Percentiles rank a stretch among this genome's conserved stretches.
These are phyloP conservation scores for Micropterix aruncella DNA, from an alignment of 2,888 invertebrate genomes.

Conservation along the genomic window DNA sequence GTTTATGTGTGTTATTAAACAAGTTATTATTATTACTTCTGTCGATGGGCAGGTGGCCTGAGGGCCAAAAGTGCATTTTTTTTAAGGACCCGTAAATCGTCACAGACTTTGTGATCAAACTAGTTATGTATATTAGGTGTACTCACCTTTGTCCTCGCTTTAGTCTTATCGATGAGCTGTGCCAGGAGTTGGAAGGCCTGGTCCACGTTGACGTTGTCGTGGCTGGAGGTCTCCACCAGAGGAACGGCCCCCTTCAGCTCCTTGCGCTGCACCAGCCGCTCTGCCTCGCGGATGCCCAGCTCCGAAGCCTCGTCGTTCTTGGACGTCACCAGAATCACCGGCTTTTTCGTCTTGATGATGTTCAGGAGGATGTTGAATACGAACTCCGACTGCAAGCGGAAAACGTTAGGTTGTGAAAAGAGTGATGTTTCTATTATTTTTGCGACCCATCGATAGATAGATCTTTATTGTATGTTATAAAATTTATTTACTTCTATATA, in stretches of 20 bases:
- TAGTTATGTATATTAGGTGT: too few relatives aligned
- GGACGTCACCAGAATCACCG: slow-evolving; percentile 85
- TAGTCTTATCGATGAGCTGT: slow-evolving; percentile 84
- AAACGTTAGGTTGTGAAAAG: slow-evolving; percentile 1
- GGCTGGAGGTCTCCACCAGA: slow-evolving; percentile 88
- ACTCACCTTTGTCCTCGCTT: slow-evolving; percentile 49
- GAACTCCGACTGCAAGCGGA: slow-evolving; percentile 44
- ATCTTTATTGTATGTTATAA: too few relatives aligned
- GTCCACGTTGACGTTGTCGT: slow-evolving; percentile 93
- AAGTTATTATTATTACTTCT: too few relatives aligned
- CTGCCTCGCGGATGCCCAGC: slow-evolving; percentile 76
- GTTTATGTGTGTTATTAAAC: too few relatives aligned
- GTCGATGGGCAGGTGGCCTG: too few relatives aligned
- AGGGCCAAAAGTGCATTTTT: too few relatives aligned
- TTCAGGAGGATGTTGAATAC: slow-evolving; percentile 74
- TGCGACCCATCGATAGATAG: too few relatives aligned
- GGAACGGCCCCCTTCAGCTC: slow-evolving; percentile 84
- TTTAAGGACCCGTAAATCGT: too few relatives aligned
- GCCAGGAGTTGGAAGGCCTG: slow-evolving; percentile 80
- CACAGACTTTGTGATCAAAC: too few relatives aligned
- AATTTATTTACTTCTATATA: too few relatives aligned
- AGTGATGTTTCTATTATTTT: too few relatives aligned
- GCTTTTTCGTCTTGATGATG: slow-evolving; percentile 86
- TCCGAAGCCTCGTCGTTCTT: slow-evolving; percentile 92
- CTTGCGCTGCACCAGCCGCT: slow-evolving; percentile 71